Percentiles rank a stretch among this genome's conserved stretches.
Conservation (phyloP, 2,113 vertebrate species). For the Apodemus speciosus region DNA sequence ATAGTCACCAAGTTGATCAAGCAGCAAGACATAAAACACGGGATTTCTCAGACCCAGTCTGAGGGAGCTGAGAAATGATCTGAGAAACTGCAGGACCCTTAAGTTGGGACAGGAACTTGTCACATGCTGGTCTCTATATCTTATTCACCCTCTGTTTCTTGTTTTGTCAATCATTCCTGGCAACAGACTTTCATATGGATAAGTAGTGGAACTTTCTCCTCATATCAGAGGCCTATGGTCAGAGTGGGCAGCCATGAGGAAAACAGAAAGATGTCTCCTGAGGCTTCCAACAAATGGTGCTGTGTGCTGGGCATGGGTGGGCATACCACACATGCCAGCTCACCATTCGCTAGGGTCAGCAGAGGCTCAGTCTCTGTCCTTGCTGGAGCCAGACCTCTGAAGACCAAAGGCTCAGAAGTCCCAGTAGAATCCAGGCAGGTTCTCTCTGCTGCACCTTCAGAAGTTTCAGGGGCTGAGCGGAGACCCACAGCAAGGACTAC, state of each 20-base stretch:
- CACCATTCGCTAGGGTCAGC: neutral
- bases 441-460: neutral
- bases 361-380: neutral
- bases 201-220: too few species aligned
- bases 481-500: too few species aligned
- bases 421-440: neutral
- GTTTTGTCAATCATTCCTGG: neutral
- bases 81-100: accelerated
- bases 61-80: neutral
- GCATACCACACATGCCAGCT: neutral
- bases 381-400: neutral
- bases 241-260: neutral
- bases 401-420: neutral
- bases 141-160: neutral
- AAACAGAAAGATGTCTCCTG: neutral
- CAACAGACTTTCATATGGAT: too few species aligned
- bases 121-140: neutral
- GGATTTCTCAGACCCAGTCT: neutral
- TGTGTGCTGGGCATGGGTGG: neutral
- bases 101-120: neutral
- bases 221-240: too few species aligned
- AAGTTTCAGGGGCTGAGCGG: neutral
- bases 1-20: neutral
- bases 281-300: neutral
- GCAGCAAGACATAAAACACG: neutral